phyloP scores from a whole-genome alignment of 2,888 invertebrate genomes.

The Notocelia uddmanniana region DNA sequence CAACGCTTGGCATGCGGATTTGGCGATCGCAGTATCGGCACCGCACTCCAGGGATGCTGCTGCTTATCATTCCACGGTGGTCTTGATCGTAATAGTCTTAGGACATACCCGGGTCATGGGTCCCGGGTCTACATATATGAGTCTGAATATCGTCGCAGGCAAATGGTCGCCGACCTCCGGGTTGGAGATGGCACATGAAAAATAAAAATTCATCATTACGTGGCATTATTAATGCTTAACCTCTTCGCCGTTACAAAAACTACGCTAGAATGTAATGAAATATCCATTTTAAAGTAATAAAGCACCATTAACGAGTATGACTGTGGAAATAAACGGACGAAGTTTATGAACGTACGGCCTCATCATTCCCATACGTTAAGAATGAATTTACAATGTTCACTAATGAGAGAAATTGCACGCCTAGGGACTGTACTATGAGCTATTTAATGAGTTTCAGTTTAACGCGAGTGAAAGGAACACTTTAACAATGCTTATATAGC shows the following conservation, averaged over 20 bases:
- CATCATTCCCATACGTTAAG: slow-evolving; percentile 36
- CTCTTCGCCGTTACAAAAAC: slow-evolving; percentile 30
- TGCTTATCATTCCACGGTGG: no score
- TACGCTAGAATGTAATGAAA: slow-evolving; percentile 33
- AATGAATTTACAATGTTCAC: slow-evolving; percentile 64
- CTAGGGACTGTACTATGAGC: slow-evolving; percentile 60
- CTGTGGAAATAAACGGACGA: slow-evolving; percentile 41
- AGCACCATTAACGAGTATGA: slow-evolving; percentile 41
- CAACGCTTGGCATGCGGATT: no score
- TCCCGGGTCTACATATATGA: no score
- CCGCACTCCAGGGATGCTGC: no score
- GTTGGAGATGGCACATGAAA: no score
- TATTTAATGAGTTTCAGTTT: slow-evolving; percentile 62
- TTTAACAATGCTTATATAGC: slow-evolving; percentile 7
- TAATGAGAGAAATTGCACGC: slow-evolving; percentile 69
- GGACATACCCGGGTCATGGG: no score
- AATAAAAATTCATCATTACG: slow-evolving; percentile 18
- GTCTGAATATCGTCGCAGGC: no score
- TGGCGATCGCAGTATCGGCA: no score
- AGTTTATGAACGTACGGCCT: slow-evolving; percentile 30
- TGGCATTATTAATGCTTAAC: slow-evolving; percentile 22
- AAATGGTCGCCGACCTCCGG: no score
- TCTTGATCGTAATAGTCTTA: no score
- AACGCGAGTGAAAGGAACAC: slow-evolving; percentile 25
- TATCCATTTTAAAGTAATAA: slow-evolving; percentile 42